A percentile compares a stretch with the other conserved stretches of the same genome.
Conservation (phyloP, 1,140 invertebrate species). For the Anoplophora glabripennis region DNA sequence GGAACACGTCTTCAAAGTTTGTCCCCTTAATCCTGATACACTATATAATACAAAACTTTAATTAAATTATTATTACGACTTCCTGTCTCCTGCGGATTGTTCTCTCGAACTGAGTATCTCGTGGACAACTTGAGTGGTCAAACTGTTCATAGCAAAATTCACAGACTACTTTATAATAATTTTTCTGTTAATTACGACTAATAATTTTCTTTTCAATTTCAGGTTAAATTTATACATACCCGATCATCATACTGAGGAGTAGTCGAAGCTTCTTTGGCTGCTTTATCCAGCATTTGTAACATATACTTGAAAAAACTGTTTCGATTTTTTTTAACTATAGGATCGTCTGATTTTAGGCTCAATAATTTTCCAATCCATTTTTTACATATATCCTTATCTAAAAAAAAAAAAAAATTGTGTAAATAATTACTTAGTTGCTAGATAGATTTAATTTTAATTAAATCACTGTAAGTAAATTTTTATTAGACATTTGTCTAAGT, state of each 20-base stretch:
- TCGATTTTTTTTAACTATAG: conserved; percentile 50
- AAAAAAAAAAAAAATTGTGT: conserved; percentile 10
- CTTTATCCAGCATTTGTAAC: conserved; percentile 48
- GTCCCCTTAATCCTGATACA: too few species aligned
- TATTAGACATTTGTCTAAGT: too few species aligned
- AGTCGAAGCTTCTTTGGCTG: conserved; percentile 29
- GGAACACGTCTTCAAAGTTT: too few species aligned
- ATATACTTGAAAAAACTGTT: conserved; percentile 54
- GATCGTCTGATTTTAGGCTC: conserved; percentile 43
- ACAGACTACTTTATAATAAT: too few species aligned
- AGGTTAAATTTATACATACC: conserved; percentile 28
- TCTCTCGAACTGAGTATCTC: too few species aligned
- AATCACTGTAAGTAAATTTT: neutral
- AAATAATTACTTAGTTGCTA: neutral
- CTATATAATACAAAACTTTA: too few species aligned
- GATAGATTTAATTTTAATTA: neutral
- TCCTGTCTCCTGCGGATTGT: too few species aligned
- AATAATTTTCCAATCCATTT: conserved; percentile 49
- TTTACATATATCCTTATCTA: conserved; percentile 48
- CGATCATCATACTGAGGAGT: conserved; percentile 34
- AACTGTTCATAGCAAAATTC: too few species aligned
- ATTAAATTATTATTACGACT: too few species aligned
- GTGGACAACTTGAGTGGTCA: too few species aligned
- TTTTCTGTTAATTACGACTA: too few species aligned
- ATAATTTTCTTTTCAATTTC: conserved; percentile 20